Evolutionary conservation across 2,113 vertebrate species (phyloP).

Genomic region (Pholis gunnellus): DNA sequence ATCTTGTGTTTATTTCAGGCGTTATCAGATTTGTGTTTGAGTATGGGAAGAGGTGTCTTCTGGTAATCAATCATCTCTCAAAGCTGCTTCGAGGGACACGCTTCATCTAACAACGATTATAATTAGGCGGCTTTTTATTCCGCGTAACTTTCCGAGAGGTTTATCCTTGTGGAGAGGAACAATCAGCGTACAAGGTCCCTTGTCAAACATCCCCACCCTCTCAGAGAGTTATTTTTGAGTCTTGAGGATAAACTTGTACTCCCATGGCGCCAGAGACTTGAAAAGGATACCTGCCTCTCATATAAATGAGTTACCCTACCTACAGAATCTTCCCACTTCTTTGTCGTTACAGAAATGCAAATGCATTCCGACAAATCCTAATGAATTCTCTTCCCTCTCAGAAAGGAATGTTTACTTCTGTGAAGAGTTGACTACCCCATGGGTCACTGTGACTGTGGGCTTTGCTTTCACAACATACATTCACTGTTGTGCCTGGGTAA

Average conservation of each 20-base stretch:
- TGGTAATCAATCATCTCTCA: conserved; percentile 69
- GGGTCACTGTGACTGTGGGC: conserved; percentile 31
- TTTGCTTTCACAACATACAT: conserved; percentile 22
- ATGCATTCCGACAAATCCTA: conserved; percentile 55
- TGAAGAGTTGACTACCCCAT: conserved; percentile 44
- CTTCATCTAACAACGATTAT: conserved; percentile 69
- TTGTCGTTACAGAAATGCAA: conserved; percentile 63
- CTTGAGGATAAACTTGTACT: conserved; percentile 64
- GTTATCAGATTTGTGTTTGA: conserved; percentile 45
- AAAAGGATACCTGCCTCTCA: conserved; percentile 55
- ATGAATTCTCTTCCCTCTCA: conserved; percentile 47
- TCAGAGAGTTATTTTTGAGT: conserved; percentile 69
- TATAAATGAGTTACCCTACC: conserved; percentile 53
- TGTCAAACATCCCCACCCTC: conserved; percentile 65
- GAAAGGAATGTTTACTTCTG: conserved; percentile 54
- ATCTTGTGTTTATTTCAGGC: conserved; percentile 30
- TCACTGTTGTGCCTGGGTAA: conserved; percentile 38
- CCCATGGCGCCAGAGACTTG: conserved; percentile 37
- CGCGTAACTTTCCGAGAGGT: conserved; percentile 54
- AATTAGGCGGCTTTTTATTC: conserved; percentile 67
- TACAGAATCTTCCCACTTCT: conserved; percentile 37
- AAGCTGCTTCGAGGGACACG: conserved; percentile 46
- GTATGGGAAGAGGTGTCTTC: conserved; percentile 38
- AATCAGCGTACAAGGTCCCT: conserved; percentile 64
- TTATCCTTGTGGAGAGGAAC: conserved; percentile 69